Conservation (phyloP, 2,113 vertebrate species). For the Ictalurus punctatus region DNA sequence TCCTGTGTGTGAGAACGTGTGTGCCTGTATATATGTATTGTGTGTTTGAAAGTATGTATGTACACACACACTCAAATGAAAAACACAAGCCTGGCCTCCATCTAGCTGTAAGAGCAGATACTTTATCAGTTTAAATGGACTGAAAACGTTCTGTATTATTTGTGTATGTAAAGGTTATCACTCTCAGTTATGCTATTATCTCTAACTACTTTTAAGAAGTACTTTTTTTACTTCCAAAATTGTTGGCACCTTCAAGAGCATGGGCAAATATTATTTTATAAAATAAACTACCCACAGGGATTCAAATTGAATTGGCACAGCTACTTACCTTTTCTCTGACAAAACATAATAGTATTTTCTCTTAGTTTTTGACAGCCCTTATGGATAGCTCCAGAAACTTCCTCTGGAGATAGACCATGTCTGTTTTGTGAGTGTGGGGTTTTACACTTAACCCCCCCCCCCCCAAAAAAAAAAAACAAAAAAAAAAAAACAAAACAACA, state of each 20-base stretch:
- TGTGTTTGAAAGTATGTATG: slow-evolving; percentile 26
- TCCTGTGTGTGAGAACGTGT: slow-evolving; percentile 23
- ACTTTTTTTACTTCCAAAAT: neutral
- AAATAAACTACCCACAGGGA: neutral
- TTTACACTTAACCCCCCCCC: neutral
- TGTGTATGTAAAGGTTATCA: slow-evolving; percentile 25
- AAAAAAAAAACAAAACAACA: too few relatives aligned
- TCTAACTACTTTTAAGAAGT: slow-evolving; percentile 25
- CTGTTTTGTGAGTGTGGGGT: neutral
- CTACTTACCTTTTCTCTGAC: neutral
- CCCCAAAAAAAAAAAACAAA: too few relatives aligned
- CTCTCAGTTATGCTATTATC: slow-evolving; percentile 49
- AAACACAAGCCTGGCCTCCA: slow-evolving; percentile 7
- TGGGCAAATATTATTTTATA: slow-evolving; percentile 31
- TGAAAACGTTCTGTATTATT: slow-evolving; percentile 21
- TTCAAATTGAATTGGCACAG: neutral
- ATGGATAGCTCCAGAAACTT: neutral
- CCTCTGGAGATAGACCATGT: neutral
- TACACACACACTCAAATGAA: slow-evolving; percentile 1
- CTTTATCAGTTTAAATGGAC: neutral
- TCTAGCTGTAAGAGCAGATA: neutral
- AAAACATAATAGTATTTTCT: neutral
- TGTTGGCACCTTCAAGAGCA: neutral
- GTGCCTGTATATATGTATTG: neutral
- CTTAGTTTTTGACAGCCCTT: neutral